Evolutionary conservation across 2,113 vertebrate genomes (phyloP).

Genomic region (Heptranchias perlo): DNA sequence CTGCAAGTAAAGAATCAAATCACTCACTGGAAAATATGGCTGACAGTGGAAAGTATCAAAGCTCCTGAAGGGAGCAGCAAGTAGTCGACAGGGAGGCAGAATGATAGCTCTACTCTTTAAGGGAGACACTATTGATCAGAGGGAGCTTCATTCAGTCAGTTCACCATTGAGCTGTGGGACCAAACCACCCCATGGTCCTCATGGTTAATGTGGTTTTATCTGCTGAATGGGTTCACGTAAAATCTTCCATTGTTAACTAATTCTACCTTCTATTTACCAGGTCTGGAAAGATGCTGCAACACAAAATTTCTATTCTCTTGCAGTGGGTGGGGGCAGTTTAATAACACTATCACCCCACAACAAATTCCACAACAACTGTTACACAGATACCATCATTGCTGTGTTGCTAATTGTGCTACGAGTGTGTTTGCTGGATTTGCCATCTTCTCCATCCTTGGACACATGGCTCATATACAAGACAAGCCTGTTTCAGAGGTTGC

Average conservation of each 20-base stretch:
- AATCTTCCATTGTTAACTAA: neutral
- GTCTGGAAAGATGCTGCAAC: conserved; percentile 94
- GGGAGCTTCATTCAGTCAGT: neutral
- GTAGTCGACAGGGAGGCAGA: neutral
- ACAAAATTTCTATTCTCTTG: conserved; percentile 89
- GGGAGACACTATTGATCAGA: neutral
- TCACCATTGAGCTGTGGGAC: neutral
- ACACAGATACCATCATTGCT: conserved; percentile 73
- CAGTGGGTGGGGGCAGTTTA: conserved; percentile 80
- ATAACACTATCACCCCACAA: conserved; percentile 87
- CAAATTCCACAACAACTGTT: conserved; percentile 89
- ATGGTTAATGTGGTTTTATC: too few relatives aligned
- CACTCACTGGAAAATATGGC: neutral
- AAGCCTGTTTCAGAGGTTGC: conserved; percentile 77
- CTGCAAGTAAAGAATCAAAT: neutral
- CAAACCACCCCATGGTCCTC: conserved; percentile 21
- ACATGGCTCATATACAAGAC: conserved; percentile 78
- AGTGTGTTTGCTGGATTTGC: conserved; percentile 90
- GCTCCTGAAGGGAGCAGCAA: neutral
- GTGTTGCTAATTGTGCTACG: conserved; percentile 78
- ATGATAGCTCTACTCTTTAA: neutral
- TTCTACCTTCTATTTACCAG: conserved; percentile 50
- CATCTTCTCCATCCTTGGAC: conserved; percentile 90
- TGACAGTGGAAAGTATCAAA: neutral
- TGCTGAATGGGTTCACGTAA: neutral